Conservation (phyloP, 2,797 vertebrate species). For the Psittacula derbiana region DNA sequence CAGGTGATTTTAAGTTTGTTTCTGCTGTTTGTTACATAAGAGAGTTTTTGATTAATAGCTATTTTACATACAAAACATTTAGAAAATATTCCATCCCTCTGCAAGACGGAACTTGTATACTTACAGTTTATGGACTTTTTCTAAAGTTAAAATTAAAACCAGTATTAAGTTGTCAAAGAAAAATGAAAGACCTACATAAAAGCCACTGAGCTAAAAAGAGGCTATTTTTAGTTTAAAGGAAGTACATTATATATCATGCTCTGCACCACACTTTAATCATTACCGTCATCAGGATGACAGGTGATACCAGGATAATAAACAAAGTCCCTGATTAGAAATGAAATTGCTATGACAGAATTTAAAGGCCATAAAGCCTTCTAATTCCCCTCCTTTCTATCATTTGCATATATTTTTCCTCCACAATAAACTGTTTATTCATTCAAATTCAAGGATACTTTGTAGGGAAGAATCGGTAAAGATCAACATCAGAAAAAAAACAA, state of each 20-base stretch:
- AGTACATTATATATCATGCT: background rate
- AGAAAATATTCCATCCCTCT: background rate
- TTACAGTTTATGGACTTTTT: background rate
- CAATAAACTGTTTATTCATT: background rate
- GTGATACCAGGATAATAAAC: constrained; percentile 25
- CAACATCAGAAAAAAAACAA: background rate
- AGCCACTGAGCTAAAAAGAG: background rate
- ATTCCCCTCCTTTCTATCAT: background rate
- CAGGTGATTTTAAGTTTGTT: background rate
- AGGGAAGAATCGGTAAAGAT: background rate
- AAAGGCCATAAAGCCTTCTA: background rate
- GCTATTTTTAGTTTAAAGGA: constrained; percentile 3
- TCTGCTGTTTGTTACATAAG: background rate
- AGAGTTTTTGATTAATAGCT: background rate
- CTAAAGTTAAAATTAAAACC: background rate
- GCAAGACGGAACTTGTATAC: background rate
- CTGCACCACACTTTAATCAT: background rate
- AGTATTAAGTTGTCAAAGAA: background rate
- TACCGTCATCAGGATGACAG: constrained; percentile 3
- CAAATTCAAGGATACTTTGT: background rate
- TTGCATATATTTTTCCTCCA: background rate
- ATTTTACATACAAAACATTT: background rate
- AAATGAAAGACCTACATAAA: background rate
- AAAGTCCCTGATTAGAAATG: background rate
- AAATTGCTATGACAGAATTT: background rate